phyloP scores from a whole-genome alignment of 2,888 invertebrate genomes.

The Anaspis maculata region DNA sequence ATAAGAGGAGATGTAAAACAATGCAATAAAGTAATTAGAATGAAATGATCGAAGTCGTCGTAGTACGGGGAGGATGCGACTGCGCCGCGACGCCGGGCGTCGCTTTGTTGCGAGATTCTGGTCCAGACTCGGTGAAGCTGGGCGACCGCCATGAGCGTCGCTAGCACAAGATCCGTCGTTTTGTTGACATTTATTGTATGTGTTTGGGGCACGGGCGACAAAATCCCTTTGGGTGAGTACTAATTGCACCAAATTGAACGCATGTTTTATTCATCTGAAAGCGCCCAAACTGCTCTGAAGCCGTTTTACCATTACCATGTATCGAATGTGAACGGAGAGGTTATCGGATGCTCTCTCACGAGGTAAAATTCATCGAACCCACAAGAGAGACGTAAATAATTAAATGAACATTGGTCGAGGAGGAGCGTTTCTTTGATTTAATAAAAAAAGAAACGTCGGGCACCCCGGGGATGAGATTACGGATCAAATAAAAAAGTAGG shows the following conservation, averaged over 20 bases:
- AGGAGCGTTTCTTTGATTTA: no score
- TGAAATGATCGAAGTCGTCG: slow-evolving; percentile 23
- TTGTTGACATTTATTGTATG: slow-evolving; percentile 27
- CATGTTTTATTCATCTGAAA: no score
- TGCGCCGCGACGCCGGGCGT: slow-evolving; percentile 34
- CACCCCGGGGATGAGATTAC: no score
- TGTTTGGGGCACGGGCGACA: slow-evolving; percentile 32
- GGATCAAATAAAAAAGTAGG: no score
- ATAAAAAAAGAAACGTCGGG: no score
- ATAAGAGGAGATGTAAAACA: slow-evolving; percentile 4
- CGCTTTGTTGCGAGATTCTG: slow-evolving; percentile 33
- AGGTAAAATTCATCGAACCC: not conserved
- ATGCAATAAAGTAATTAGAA: slow-evolving; percentile 19
- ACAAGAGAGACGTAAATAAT: no score
- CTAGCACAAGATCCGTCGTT: slow-evolving; percentile 25
- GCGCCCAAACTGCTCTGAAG: not conserved
- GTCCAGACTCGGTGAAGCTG: slow-evolving; percentile 39
- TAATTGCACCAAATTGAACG: slow-evolving; percentile 1
- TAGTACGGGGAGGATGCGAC: slow-evolving; percentile 19
- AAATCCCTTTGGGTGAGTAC: slow-evolving; percentile 38
- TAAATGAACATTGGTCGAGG: no score
- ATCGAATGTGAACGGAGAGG: not conserved
- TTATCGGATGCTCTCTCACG: not conserved
- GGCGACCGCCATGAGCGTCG: slow-evolving; percentile 33
- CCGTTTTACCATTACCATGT: not conserved